Conservation (phyloP, 2,113 vertebrate species). For the Oncorhynchus mykiss region DNA sequence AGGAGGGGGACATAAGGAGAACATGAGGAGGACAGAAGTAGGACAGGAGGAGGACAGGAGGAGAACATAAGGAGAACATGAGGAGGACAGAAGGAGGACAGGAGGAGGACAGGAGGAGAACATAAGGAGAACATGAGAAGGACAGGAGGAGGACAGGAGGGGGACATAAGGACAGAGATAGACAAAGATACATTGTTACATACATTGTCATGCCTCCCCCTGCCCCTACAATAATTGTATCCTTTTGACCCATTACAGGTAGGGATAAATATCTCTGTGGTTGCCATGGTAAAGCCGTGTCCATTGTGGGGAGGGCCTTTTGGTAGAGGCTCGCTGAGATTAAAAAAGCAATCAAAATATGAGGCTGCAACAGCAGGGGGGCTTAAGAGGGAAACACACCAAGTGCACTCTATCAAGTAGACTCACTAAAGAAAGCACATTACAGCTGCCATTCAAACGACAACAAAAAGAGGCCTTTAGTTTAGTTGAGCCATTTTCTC, state of each 20-base stretch:
- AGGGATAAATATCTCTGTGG: not conserved
- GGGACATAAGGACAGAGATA: not conserved
- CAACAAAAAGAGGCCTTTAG: conserved; percentile 1
- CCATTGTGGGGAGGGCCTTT: not conserved
- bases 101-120: no score
- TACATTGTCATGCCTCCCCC: not conserved
- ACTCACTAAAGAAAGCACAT: not conserved
- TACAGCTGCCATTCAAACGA: conserved; percentile 8
- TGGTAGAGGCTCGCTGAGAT: conserved; percentile 1
- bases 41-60: fast-evolving
- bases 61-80: fast-evolving
- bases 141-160: not conserved
- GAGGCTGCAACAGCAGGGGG: not conserved
- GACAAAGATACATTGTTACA: no score
- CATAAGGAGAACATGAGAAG: no score
- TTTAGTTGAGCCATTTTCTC: conserved; percentile 1
- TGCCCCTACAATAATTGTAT: not conserved
- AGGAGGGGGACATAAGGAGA: no score
- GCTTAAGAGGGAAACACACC: not conserved
- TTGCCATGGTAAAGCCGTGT: conserved; percentile 24
- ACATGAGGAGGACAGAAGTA: no score
- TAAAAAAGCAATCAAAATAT: not conserved
- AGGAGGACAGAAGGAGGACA: no score
- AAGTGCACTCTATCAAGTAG: no score
- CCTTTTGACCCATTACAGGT: not conserved